Percentiles rank a stretch among this genome's conserved stretches.
phyloP scores from a whole-genome alignment of 2,113 vertebrate species.

The Barnardius zonarius region DNA sequence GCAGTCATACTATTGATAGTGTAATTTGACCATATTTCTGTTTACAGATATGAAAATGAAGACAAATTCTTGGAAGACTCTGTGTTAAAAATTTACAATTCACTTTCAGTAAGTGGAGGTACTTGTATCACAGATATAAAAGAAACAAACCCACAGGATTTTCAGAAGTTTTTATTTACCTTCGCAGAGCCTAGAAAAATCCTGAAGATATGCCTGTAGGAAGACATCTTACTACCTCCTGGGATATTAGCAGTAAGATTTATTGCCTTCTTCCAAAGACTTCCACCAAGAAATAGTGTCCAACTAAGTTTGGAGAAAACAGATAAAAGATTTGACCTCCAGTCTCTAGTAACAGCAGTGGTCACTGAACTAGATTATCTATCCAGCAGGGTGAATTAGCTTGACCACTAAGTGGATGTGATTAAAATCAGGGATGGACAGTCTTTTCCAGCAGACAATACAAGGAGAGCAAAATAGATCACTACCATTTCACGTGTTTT shows the following conservation, averaged over 20 bases:
- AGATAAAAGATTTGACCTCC: constrained; percentile 37
- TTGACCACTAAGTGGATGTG: background rate
- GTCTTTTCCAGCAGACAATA: background rate
- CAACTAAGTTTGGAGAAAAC: constrained; percentile 1
- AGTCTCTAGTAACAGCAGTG: constrained; percentile 13
- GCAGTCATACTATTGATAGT: background rate
- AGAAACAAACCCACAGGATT: background rate
- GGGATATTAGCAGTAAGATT: background rate
- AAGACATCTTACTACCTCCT: background rate
- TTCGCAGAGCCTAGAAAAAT: background rate
- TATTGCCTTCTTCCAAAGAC: background rate
- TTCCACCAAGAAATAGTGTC: background rate
- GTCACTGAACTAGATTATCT: background rate
- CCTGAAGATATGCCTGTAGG: background rate
- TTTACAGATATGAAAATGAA: background rate
- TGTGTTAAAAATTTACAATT: background rate
- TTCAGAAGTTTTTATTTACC: background rate
- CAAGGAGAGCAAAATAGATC: background rate
- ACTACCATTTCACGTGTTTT: background rate
- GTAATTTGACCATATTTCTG: background rate
- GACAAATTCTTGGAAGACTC: background rate
- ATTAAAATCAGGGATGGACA: constrained; percentile 4
- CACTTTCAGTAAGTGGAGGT: background rate
- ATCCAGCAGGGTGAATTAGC: constrained; percentile 20
- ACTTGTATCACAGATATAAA: background rate